Base-by-base conservation (phyloP, 92 coral and sea anemone species). In the Porites rus region DNA sequence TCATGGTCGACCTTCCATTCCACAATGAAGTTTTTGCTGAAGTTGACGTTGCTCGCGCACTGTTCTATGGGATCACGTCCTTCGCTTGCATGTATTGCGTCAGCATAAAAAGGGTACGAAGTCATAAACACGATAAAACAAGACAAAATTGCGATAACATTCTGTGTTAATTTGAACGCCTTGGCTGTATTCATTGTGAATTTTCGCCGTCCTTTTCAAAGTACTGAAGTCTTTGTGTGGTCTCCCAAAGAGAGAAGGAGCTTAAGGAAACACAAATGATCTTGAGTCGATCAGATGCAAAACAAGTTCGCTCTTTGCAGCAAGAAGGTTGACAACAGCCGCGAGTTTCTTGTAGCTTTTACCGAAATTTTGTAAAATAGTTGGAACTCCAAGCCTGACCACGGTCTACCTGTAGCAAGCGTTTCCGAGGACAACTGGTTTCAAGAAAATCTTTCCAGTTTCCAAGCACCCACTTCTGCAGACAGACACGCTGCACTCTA, bases 1-100 rank as follows among this genome's bases (percentile, higher is more conserved):
- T 28, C 61, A 38, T 83, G 38, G 75, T 88, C 77, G n/a, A 92
- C 75, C n/a, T 53, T 76, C 94, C 94, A 92, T 51, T 79, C 80
- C 28, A 92, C 77, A 53, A 69, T 4, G 59, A 81, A 85, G n/a
- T 75, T 76, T 25, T 81, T 73, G 78, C 88, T 60, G 0, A 92
- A 77, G 51, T 58, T 67, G 22, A 84, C 86, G 58, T 58, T 73
- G 74, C 65, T 50, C 43, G 63, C 19, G 65, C 21, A 10, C 52
- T 51, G 28, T 64, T 64, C 19, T 4, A 10, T 8, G 9, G 22
- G 43, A 14, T 64, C 22, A 22, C 9, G 31, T 10, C 9, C 56
- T 38, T 16, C 19, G 75, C 22, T 70, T 70, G 56, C 59, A 38
- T 81, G 86, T 28, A 69, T 54, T 25, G 86, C 56, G 13, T 81